Evolutionary conservation across 2,888 invertebrate genomes (phyloP), one percentile per base, ranked within the genome.

Genomic region (Ypsolopha scabrella): DNA sequence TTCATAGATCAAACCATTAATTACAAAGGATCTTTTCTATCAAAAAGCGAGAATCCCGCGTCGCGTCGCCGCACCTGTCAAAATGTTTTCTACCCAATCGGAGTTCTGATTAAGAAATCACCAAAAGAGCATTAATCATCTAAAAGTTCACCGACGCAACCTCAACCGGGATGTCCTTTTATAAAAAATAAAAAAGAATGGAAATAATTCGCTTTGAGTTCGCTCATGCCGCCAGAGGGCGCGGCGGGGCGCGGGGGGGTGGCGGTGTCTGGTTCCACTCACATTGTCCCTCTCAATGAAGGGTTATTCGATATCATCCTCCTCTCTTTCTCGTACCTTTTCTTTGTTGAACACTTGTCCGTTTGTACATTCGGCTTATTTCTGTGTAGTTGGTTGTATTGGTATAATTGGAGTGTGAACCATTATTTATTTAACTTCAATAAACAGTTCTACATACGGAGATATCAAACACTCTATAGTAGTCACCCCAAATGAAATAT

Each of bases 31-130:
- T 24, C 24, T 24, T 24, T 24, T 24, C 24, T 24, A 24, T 24
- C 24, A 24, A 24, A 24, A 24, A 24, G 4, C 24, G 4, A 24
- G 24, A 24, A 24, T 4, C 24, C 24, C 24, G 24, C 24, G n/a
- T 1, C 48, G 52, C 51, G 48, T 47, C 8, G 41, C 14, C 41
- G 24, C 54, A 53, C 54, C 62, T 63, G 64, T 67, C 59, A 60
- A 53, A 63, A 66, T 61, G 61, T 61, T 62, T 58, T 58, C 59
- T 57, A 51, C 51, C 48, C 49, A 52, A 55, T 45, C 44, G 24
- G 24, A 24, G 24, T 24, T 24, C 24, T 24, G 57, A 57, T 60
- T 57, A 57, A 58, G 55, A 51, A 55, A 58, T 50, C 53, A 43
- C 46, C 41, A 13, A 14, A 11, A n/a, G 11, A 11, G 10, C 48